Base-by-base conservation (phyloP, 2,113 vertebrate species). In the Nyctereutes procyonoides region DNA sequence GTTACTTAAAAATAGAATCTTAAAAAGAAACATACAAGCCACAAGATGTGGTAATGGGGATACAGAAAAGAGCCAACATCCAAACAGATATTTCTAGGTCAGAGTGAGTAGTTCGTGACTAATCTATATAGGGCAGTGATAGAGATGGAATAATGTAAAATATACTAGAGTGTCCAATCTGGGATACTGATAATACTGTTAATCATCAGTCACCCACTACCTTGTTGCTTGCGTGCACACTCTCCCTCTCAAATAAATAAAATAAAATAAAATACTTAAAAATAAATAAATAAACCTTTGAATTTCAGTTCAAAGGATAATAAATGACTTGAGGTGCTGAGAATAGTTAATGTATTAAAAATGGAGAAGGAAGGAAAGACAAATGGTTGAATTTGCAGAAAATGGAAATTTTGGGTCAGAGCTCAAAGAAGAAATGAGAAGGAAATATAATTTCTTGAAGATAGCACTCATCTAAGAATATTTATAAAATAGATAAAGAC, bases 71-170 rank as follows among this genome's bases (percentile, higher is more conserved):
- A 26, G 19, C 5, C 1, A 69, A 43, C 12, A 80, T 48, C 17
- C 4, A 89, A 55, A 83, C 19, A 84, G 4, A 38, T 38, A 65
- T 48, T 48, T 93, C n/a, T 94, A 51, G 53, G 19, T 74, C 15
- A 65, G 24, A 88, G 85, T 15, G 53, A 82, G 58, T 35, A 38
- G 17, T 43, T 74, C 77, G 1, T 55, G 28, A 35, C 6, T 55
- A 56, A 56, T 15, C 4, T n/a, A 35, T 4, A 6, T 3, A 58
- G 17, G 9, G 3, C 1, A 9, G 14, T 30, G 0, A 48, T 62
- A 65, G 26, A 32, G 20, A 38, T 20, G 20, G 19, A 24, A 30
- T 90, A 8, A 85, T 24, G 17, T 26, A 65, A 92, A 79, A n/a
- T 65, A 5, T 65, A 43, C 17, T 17, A 13, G 8, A 51, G 10